Evolutionary conservation across 2,888 invertebrate genomes (phyloP), one percentile per base, ranked within the genome.

Genomic region (Callinectes sapidus): DNA sequence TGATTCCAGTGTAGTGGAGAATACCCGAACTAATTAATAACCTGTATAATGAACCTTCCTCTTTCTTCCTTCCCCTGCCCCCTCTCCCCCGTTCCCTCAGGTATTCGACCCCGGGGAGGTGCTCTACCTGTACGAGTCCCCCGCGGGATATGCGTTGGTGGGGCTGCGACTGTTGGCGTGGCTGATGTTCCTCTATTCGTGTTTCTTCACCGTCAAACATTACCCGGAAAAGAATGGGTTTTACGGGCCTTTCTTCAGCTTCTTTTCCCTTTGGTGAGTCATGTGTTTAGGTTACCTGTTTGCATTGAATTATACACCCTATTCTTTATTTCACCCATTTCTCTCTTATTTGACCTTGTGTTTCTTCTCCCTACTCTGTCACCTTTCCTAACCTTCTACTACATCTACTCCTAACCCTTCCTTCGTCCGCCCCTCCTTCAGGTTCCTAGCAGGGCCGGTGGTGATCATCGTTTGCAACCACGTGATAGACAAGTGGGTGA

Each of bases 31-130:
- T n/a, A n/a, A n/a, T n/a, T 10, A 48, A 10, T 48, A 8, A 0
- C 48, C 6, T 48, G 48, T 48, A 5, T 48, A 48, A 8, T 48
- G n/a, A n/a, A n/a, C n/a, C n/a, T n/a, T n/a, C n/a, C 10, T 23
- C 28, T 54, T 23, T 23, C 61, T 32, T 35, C 0, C n/a, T n/a
- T n/a, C n/a, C n/a, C n/a, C n/a, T n/a, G 14, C 35, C 28, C 54
- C 32, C 5, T 14, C 23, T 8, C 32, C 42, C 1, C 35, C 35
- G 16, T 8, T 85, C 81, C 81, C 23, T 5, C 95, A 98, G 98
- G 97, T 97, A 0, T 98, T 98, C 95, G 99, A 99, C 96, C 98
- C 98, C 0, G 99, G 98, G 1, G 97, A 98, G 95, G 98, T 99
- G 0, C 95, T 98, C 16, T 98, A 99, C 95, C 95, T 98, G 1